A percentile compares a stretch with the other conserved stretches of the same genome.
Evolutionary conservation across 1,140 invertebrate genomes (phyloP).

Genomic region (Brachionus manjavacas): DNA sequence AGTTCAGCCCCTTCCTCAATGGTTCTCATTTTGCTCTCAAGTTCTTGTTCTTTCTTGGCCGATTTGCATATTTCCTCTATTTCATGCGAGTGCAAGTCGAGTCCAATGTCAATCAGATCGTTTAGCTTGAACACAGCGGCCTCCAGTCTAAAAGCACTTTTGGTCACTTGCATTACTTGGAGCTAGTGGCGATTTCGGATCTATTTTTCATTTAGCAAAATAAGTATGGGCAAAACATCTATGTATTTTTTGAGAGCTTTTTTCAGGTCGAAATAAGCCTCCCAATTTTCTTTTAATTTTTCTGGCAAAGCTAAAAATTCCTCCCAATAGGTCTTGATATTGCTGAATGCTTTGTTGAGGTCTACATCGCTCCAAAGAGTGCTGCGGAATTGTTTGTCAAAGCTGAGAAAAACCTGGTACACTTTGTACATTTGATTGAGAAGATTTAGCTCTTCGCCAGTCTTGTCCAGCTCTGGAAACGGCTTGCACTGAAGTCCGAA

Average conservation of each 20-base stretch:
- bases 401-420: no score
- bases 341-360: no score
- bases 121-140: no score
- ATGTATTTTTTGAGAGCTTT: slow-evolving; percentile 30
- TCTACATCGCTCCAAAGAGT: no score
- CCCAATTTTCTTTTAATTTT: slow-evolving; percentile 38
- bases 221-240: slow-evolving; percentile 7
- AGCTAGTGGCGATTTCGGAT: slow-evolving; percentile 58
- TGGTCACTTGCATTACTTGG: slow-evolving; percentile 57
- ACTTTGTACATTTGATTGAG: slow-evolving; percentile 56
- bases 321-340: no score
- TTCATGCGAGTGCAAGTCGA: slow-evolving; percentile 53
- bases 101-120: no score
- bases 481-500: slow-evolving; percentile 56
- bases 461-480: slow-evolving; percentile 56
- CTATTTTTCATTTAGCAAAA: slow-evolving; percentile 45
- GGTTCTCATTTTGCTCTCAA: slow-evolving; percentile 56
- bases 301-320: no score
- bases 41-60: slow-evolving; percentile 54
- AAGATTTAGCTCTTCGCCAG: slow-evolving; percentile 55
- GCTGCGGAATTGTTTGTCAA: no score
- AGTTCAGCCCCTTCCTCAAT: slow-evolving; percentile 54
- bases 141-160: slow-evolving; percentile 55
- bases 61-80: slow-evolving; percentile 55
- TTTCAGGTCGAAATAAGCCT: slow-evolving; percentile 17